phyloP scores from a whole-genome alignment of 2,888 invertebrate species.

The Apeira syringaria region DNA sequence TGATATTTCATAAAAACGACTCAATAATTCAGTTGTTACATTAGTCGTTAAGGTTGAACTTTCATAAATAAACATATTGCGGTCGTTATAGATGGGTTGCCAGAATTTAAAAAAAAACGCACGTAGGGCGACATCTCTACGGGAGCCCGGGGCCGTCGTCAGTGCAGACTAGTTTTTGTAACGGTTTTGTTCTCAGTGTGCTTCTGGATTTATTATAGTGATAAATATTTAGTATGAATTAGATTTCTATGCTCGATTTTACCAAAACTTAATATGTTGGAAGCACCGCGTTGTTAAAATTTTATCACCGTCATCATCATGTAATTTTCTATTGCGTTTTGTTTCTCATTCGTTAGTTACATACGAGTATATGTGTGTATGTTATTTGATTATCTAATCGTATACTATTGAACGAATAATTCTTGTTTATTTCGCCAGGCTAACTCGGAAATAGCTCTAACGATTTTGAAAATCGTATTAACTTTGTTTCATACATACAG shows the following conservation, averaged over 20 bases:
- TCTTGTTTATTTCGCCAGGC: no score
- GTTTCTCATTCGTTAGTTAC: no score
- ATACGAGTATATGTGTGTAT: no score
- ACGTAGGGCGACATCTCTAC: conserved; percentile 50
- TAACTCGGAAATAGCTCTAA: no score
- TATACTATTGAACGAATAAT: no score
- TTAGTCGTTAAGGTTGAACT: conserved; percentile 44
- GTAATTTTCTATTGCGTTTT: no score
- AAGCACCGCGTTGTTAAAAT: neutral
- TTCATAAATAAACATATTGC: conserved; percentile 66
- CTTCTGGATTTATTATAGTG: conserved; percentile 16
- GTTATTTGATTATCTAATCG: no score
- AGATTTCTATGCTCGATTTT: conserved; percentile 20
- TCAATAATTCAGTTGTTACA: conserved; percentile 41
- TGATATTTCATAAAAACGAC: conserved; percentile 27
- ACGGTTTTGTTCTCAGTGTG: conserved; percentile 37
- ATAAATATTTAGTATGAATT: conserved; percentile 23
- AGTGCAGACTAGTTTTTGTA: conserved; percentile 42
- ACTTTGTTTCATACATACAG: no score
- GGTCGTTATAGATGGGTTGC: conserved; percentile 54
- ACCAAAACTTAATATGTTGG: conserved; percentile 10
- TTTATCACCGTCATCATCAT: no score
- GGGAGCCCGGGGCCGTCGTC: conserved; percentile 40
- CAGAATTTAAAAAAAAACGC: conserved; percentile 51
- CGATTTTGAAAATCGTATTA: no score